Evolutionary conservation across 1,140 invertebrate genomes (phyloP).

Genomic region (Drosophila funebris): DNA sequence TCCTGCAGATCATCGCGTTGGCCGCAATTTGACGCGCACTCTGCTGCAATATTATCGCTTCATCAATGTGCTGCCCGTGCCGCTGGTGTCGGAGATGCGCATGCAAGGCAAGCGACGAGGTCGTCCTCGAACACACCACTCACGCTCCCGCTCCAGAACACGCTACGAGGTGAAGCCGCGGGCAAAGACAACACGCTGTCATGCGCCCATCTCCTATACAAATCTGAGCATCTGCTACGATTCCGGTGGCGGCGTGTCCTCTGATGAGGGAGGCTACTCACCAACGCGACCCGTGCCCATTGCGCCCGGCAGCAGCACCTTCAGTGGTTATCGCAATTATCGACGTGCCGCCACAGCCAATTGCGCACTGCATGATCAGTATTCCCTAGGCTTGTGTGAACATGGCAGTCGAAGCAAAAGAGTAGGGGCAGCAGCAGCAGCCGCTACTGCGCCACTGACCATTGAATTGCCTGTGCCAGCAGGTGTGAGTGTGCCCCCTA

Average conservation of each 20-base stretch:
- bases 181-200: constrained; percentile 85
- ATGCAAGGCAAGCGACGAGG: constrained; percentile 84
- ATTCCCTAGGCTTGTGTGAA: constrained; percentile 50
- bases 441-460: constrained; percentile 19
- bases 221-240: constrained; percentile 86
- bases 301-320: constrained; percentile 74
- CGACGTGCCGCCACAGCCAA: constrained; percentile 58
- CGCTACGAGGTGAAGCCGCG: constrained; percentile 85
- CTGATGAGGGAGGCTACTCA: constrained; percentile 83
- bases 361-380: constrained; percentile 63
- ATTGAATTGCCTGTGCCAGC: constrained; percentile 61
- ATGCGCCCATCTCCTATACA: constrained; percentile 86
- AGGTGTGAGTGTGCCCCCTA: constrained; percentile 82
- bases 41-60: constrained; percentile 92
- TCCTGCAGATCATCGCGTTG: constrained; percentile 87
- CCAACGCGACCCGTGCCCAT: constrained; percentile 60
- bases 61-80: constrained; percentile 88
- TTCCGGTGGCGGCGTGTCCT: constrained; percentile 78
- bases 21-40: constrained; percentile 90
- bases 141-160: constrained; percentile 84
- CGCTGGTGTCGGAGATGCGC: constrained; percentile 85
- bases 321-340: constrained; percentile 76
- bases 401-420: neutral
- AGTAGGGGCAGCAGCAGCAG: constrained; percentile 19
- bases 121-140: constrained; percentile 83